Conservation (phyloP, 2,113 vertebrate genomes). For the Alaudala cheleensis region DNA sequence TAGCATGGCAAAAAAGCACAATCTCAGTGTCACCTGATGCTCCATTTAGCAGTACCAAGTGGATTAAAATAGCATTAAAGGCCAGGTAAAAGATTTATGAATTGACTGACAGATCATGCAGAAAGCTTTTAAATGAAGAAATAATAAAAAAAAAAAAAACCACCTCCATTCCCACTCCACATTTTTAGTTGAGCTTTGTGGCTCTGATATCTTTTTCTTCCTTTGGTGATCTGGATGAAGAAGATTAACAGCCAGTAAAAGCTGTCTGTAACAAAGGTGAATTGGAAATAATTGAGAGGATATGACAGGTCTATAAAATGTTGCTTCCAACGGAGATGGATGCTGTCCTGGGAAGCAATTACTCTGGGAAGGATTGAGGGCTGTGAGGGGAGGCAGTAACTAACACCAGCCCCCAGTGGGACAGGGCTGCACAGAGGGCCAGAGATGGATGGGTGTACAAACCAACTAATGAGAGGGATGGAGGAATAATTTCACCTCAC, state of each 20-base stretch:
- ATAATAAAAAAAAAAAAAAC: not conserved
- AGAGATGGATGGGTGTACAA: not conserved
- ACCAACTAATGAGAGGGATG: not conserved
- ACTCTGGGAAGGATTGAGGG: not conserved
- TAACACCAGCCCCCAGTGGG: not conserved
- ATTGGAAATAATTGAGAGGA: not conserved
- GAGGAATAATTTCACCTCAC: not conserved
- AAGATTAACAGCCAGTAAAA: not conserved
- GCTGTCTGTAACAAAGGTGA: not conserved
- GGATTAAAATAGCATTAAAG: not conserved
- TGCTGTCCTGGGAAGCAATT: slow-evolving; percentile 9
- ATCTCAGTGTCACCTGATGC: not conserved
- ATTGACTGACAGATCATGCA: not conserved
- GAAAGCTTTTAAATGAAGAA: not conserved
- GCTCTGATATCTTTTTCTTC: not conserved
- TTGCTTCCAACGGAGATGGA: not conserved
- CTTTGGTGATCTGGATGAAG: not conserved
- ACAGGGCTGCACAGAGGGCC: not conserved
- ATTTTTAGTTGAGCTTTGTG: not conserved
- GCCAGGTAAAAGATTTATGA: not conserved
- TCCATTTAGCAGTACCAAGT: not conserved
- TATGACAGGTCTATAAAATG: not conserved
- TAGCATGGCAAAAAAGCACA: not conserved
- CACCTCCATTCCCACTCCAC: not conserved
- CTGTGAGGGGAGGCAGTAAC: not conserved